A percentile compares a stretch with the other conserved stretches of the same genome.
Conservation (phyloP, 2,888 invertebrate species). For the Ceriagrion tenellum region DNA sequence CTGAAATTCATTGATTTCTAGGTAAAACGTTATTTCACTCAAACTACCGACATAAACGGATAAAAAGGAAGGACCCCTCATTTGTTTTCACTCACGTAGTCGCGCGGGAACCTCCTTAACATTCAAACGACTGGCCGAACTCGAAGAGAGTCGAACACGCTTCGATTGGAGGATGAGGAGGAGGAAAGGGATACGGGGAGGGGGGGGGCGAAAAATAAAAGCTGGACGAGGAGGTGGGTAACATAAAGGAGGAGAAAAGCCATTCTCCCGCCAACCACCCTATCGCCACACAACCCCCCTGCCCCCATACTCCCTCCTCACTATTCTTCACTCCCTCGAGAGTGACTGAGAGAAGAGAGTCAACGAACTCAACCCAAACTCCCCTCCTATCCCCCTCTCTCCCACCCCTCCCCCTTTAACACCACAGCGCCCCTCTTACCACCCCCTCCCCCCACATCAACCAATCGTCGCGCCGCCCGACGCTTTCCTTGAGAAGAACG, state of each 20-base stretch:
- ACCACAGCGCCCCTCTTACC: background rate
- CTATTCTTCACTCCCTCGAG: background rate
- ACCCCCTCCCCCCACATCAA: background rate
- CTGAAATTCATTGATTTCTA: too few relatives aligned
- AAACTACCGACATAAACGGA: too few relatives aligned
- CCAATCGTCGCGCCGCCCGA: background rate
- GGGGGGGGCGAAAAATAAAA: background rate
- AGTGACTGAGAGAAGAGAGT: slow-evolving; percentile 25
- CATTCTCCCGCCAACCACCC: background rate
- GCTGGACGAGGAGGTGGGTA: background rate
- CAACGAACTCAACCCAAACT: slow-evolving; percentile 49
- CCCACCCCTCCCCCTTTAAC: background rate
- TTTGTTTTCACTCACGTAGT: too few relatives aligned
- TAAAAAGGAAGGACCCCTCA: too few relatives aligned
- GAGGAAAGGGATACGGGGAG: background rate
- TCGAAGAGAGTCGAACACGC: background rate
- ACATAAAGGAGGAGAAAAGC: background rate
- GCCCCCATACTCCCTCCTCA: background rate
- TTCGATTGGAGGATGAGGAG: slow-evolving; percentile 7
- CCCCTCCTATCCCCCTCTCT: too few relatives aligned
- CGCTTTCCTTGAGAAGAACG: slow-evolving; percentile 51
- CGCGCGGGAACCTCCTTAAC: too few relatives aligned
- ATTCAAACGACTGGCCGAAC: too few relatives aligned
- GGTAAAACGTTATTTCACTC: too few relatives aligned
- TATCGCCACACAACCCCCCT: background rate